Base-by-base conservation (phyloP, 2,888 invertebrate genomes). In the Gerris lacustris region DNA sequence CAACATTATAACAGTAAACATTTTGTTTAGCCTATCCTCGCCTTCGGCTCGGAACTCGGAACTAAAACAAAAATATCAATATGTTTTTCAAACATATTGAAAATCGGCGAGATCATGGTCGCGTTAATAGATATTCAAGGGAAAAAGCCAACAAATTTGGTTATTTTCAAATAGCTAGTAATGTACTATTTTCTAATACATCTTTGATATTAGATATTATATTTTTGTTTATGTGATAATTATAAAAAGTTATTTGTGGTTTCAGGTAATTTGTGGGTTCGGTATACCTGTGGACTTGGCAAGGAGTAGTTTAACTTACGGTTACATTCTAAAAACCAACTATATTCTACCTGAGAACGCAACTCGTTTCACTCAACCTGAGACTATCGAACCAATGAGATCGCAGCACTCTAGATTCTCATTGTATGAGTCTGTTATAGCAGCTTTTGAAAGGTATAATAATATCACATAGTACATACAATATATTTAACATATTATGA, bases 311-410 rank as follows among this genome's bases (percentile, higher is more conserved):
- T 85, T 88, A 6, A 86, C 86, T 15, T 82, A 86, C 55, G 88
- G 88, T 0, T 84, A 85, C 9, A 87, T 87, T 18, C 83, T 87
- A 45, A 88, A 88, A 79, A 86, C 87, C 73, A 87, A 86, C 79
- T 88, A 87, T 79, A 82, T 84, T 73, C 79, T 88, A 72, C 88
- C 88, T 6, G 85, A 84, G 70, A 88, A 88, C 77, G 84, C 85
- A 75, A 80, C 84, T 0, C 82, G 84, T 77, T 86, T 85, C 75
- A 86, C 85, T 5, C 82, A 82, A 71, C 81, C 82, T 6, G 74
- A 74, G 11, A 73, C 73, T 45, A 73, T 74, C 68, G 69, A 70
- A 2, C 67, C 70, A 6, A 71, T 70, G n/a, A 73, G 74, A 17
- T 72, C 72, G 2, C 66, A 70, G 31, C 69, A 73, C 17, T 72